Percentiles rank a stretch among this genome's conserved stretches.
These are phyloP conservation scores for Andrena hattorfiana DNA, from an alignment of 2,888 invertebrate genomes.

Conservation along the genomic window DNA sequence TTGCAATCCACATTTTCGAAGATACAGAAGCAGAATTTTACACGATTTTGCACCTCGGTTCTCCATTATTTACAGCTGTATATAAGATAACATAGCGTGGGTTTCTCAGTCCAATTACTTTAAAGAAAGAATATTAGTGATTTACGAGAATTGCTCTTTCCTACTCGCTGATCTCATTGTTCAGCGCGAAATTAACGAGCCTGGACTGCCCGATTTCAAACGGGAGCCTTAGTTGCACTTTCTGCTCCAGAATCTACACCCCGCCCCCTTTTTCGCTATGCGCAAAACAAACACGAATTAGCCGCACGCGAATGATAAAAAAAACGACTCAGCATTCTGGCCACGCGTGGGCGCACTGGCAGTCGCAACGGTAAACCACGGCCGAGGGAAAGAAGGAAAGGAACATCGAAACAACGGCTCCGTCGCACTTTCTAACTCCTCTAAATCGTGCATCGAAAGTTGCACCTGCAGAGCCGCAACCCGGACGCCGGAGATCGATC, in stretches of 20 bases:
- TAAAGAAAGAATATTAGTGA: too few relatives aligned
- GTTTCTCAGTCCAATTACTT: too few relatives aligned
- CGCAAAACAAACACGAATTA: constrained; percentile 36
- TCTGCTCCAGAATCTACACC: neutral
- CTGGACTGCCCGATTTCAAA: too few relatives aligned
- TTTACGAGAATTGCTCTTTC: too few relatives aligned
- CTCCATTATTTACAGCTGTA: too few relatives aligned
- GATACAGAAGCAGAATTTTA: too few relatives aligned
- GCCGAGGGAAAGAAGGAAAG: constrained; percentile 33
- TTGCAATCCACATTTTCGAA: too few relatives aligned
- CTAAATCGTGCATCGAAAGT: constrained; percentile 44
- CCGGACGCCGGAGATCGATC: neutral
- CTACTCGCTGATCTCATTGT: too few relatives aligned
- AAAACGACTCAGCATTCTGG: constrained; percentile 24
- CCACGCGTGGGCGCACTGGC: constrained; percentile 25
- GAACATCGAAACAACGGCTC: constrained; percentile 38
- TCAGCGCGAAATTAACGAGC: too few relatives aligned
- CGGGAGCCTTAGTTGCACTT: too few relatives aligned
- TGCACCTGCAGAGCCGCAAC: constrained; percentile 29
- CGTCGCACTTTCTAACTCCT: constrained; percentile 64
- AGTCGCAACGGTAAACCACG: constrained; percentile 16
- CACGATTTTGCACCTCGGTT: too few relatives aligned
- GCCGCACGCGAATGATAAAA: constrained; percentile 53
- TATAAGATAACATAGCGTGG: too few relatives aligned
- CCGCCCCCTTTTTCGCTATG: neutral